These are phyloP conservation scores for Picus viridis DNA, from an alignment of 2,797 vertebrate genomes.

Conservation along the genomic window DNA sequence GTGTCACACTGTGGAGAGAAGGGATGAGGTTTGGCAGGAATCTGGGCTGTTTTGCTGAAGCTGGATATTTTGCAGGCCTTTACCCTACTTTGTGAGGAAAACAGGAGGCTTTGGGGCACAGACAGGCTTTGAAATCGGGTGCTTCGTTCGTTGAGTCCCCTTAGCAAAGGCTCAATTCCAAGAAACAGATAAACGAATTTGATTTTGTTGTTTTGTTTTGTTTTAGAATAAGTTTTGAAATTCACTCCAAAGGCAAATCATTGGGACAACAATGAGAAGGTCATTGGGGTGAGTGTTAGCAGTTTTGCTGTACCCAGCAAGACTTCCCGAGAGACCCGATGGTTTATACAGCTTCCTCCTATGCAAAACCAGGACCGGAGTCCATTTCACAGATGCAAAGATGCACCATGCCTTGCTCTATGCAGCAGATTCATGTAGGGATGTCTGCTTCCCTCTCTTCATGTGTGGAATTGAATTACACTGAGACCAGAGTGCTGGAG, in stretches of 20 bases:
- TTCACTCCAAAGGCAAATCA: background rate
- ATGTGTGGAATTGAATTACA: fast-evolving
- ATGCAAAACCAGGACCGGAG: background rate
- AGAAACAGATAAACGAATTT: background rate
- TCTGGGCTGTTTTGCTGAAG: background rate
- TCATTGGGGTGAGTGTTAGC: background rate
- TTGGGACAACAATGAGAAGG: background rate
- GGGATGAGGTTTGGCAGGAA: background rate
- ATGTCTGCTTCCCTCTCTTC: fast-evolving
- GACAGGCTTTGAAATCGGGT: background rate
- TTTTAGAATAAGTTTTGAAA: background rate
- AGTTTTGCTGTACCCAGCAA: background rate
- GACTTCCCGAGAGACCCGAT: background rate
- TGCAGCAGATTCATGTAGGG: fast-evolving
- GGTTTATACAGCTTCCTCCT: background rate
- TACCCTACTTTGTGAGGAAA: background rate
- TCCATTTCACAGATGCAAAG: background rate
- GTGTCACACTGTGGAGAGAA: background rate
- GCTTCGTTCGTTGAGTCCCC: background rate
- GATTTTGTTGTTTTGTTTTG: background rate
- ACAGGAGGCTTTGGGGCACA: background rate
- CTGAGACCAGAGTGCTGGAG: background rate
- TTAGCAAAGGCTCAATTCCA: background rate
- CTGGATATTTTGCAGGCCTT: background rate
- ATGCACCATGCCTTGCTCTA: background rate